Percentiles rank a stretch among this genome's conserved stretches.
These are phyloP conservation scores for Helicoverpa assulta DNA, from an alignment of 2,888 invertebrate species.

Conservation along the genomic window DNA sequence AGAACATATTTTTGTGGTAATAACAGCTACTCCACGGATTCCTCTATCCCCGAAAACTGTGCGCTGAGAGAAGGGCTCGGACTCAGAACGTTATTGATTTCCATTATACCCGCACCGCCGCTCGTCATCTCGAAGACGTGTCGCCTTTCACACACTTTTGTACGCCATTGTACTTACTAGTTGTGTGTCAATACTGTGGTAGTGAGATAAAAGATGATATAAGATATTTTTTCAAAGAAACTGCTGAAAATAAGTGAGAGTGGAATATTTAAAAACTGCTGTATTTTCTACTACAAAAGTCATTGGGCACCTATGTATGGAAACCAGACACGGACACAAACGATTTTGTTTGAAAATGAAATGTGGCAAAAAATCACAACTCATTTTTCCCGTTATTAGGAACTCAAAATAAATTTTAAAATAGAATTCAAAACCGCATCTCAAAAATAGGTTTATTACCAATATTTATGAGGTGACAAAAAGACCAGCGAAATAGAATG, in stretches of 20 bases:
- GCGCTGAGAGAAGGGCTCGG: conserved; percentile 77
- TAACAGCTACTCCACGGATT: conserved; percentile 58
- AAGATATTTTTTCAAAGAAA: neutral
- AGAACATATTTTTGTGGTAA: neutral
- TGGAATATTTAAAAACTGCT: too few relatives aligned
- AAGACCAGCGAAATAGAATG: conserved; percentile 49
- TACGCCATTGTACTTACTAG: conserved; percentile 9
- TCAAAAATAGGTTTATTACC: conserved; percentile 33
- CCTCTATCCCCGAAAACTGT: conserved; percentile 72
- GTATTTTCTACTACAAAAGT: too few relatives aligned
- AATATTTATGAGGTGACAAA: conserved; percentile 58
- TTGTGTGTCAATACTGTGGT: conserved; percentile 18
- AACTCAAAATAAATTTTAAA: neutral
- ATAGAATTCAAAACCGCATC: conserved; percentile 21
- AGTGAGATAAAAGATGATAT: conserved; percentile 17
- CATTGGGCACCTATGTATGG: too few relatives aligned
- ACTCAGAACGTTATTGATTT: conserved; percentile 84
- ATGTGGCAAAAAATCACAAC: too few relatives aligned
- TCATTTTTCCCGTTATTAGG: neutral
- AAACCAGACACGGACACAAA: too few relatives aligned
- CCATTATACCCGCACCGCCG: conserved; percentile 75
- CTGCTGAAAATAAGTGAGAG: neutral
- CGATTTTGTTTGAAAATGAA: too few relatives aligned
- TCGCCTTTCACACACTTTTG: conserved; percentile 62
- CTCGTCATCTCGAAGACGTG: conserved; percentile 68